phyloP scores from a whole-genome alignment of 2,888 invertebrate genomes.

The Hypena proboscidalis region DNA sequence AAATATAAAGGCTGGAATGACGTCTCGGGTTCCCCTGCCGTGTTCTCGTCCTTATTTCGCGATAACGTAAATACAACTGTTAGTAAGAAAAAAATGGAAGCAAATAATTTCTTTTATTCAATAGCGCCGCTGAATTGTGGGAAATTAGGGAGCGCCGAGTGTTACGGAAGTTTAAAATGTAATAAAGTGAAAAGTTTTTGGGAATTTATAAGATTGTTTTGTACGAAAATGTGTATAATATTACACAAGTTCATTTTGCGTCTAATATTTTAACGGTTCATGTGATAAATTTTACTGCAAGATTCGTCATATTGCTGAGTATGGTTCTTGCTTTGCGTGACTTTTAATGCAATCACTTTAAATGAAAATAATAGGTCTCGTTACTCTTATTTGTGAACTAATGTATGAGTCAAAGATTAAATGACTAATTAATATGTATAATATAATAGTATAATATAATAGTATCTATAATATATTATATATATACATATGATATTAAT shows the following conservation, averaged over 20 bases:
- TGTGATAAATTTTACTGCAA: no score
- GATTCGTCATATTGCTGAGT: no score
- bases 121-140: constrained; percentile 15
- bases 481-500: no score
- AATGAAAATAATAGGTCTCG: no score
- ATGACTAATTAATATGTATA: no score
- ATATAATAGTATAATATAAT: no score
- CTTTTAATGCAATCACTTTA: no score
- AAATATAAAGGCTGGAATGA: constrained; percentile 51
- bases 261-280: no score
- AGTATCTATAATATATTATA: no score
- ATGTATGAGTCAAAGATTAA: neutral
- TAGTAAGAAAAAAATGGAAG: constrained; percentile 32
- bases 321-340: no score
- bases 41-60: constrained; percentile 35
- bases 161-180: constrained; percentile 13
- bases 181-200: constrained; percentile 12
- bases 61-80: constrained; percentile 50
- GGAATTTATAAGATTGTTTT: neutral
- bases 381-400: no score
- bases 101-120: constrained; percentile 39
- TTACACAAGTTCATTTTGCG: no score
- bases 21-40: constrained; percentile 34
- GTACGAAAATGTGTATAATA: neutral
- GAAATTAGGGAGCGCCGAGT: constrained; percentile 10